Conservation (phyloP, 2,888 invertebrate species). For the Mythimna impura region DNA sequence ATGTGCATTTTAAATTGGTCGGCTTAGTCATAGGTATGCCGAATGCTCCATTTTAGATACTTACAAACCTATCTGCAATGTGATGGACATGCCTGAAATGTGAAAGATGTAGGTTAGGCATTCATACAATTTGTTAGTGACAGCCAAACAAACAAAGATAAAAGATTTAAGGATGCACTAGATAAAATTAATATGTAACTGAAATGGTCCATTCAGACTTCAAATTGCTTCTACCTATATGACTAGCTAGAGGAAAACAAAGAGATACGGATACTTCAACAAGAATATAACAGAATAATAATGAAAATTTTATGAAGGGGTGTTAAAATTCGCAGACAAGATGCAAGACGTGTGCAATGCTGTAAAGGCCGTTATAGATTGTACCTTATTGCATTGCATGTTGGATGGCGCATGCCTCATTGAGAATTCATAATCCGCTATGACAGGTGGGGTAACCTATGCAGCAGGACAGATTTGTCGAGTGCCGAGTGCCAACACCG, state of each 20-base stretch:
- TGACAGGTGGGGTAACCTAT: conserved; percentile 45
- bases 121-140: not conserved
- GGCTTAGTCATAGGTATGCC: conserved; percentile 28
- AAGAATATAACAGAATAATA: conserved; percentile 24
- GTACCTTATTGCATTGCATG: conserved; percentile 18
- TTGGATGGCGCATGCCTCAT: conserved; percentile 20
- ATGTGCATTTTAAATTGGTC: conserved; percentile 54
- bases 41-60: conserved; percentile 20
- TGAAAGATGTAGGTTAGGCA: not conserved
- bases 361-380: conserved; percentile 30
- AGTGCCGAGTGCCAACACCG: conserved; percentile 25
- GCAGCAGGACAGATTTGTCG: conserved; percentile 25
- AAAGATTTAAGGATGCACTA: not conserved
- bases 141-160: not conserved
- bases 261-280: conserved; percentile 1
- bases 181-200: not conserved
- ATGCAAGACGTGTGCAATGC: conserved; percentile 39
- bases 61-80: not conserved
- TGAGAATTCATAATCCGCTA: conserved; percentile 28
- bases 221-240: not conserved
- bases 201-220: not conserved
- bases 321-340: conserved; percentile 40
- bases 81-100: not conserved
- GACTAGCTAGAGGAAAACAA: conserved; percentile 2
- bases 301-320: conserved; percentile 20